Conservation (phyloP, 2,113 vertebrate species). For the Limnothrissa miodon region DNA sequence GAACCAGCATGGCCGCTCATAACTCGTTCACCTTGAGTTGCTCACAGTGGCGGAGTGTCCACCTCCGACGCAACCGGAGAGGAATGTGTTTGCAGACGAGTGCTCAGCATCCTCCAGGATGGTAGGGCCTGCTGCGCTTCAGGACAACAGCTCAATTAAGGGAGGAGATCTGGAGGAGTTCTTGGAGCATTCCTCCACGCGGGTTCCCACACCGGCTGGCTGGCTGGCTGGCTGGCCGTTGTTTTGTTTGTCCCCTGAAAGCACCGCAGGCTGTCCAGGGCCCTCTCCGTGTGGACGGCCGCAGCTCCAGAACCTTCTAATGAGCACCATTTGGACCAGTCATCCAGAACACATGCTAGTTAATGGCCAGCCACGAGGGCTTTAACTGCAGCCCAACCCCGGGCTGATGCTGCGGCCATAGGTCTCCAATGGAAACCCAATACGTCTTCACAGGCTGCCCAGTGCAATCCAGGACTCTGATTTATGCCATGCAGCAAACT, state of each 20-base stretch:
- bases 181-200: background rate
- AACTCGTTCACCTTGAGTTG: background rate
- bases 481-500: conserved; percentile 41
- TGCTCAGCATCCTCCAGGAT: background rate
- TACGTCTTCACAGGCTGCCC: conserved; percentile 43
- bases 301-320: conserved; percentile 54
- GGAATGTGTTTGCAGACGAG: conserved; percentile 6
- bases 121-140: background rate
- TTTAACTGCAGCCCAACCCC: conserved; percentile 51
- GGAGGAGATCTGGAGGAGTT: background rate
- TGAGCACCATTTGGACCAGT: conserved; percentile 63
- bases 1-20: background rate
- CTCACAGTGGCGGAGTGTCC: background rate
- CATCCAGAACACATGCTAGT: conserved; percentile 62
- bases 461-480: conserved; percentile 11
- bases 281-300: conserved; percentile 44
- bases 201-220: background rate
- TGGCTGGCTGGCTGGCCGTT: background rate
- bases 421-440: conserved; percentile 51
- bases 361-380: conserved; percentile 54
- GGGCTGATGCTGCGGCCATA: conserved; percentile 40
- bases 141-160: background rate
- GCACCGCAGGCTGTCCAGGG: conserved; percentile 33
- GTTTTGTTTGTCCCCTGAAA: conserved; percentile 48
- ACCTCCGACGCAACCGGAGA: background rate